Evolutionary conservation across 2,797 vertebrate species (phyloP), one percentile per base, ranked within the genome.

Genomic region (Botia almorhae): DNA sequence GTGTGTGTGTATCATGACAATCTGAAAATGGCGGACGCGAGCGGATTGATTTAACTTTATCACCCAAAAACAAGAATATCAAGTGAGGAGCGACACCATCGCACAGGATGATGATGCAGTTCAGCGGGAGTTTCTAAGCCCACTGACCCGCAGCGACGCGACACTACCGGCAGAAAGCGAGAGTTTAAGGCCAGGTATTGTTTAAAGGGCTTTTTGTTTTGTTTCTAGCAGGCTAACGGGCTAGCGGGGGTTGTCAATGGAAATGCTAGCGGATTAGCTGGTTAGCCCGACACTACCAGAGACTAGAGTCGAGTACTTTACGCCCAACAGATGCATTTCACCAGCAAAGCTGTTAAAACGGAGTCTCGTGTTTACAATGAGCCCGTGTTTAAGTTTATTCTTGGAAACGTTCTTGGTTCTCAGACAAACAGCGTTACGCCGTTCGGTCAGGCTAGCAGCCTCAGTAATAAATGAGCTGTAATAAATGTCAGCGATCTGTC

Each of bases 1-100:
- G 78, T 85, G 89, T 90, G 33, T 33, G 33, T 33, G 95, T 96
- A 93, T 94, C 93, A 90, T 94, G 92, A 95, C 93, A 93, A 95
- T 93, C 94, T 96, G 96, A 95, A 97, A 96, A 97, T 96, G 96
- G 96, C 96, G 96, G 95, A 91, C 88, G 82, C 85, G 82, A 89
- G 86, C 90, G 89, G 88, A 85, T 83, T 87, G 85, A 84, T 86
- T 90, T 93, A 95, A 95, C 93, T 95, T 94, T 95, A 92, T 91
- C 88, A 84, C 83, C 89, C 89, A 92, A 94, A 91, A 92, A 93
- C 81, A 92, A 90, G 89, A 87, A 87, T 21, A 90, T 84, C 80
- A 76, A 84, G 80, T 87, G 39, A 86, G 51, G 81, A 77, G 73
- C 64, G 84, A 82, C 55, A 75, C 70, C 68, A 11, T 69, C 72